Percentiles rank a stretch among this genome's conserved stretches.
Conservation (phyloP, 2,113 vertebrate genomes). For the Ranitomeya variabilis region DNA sequence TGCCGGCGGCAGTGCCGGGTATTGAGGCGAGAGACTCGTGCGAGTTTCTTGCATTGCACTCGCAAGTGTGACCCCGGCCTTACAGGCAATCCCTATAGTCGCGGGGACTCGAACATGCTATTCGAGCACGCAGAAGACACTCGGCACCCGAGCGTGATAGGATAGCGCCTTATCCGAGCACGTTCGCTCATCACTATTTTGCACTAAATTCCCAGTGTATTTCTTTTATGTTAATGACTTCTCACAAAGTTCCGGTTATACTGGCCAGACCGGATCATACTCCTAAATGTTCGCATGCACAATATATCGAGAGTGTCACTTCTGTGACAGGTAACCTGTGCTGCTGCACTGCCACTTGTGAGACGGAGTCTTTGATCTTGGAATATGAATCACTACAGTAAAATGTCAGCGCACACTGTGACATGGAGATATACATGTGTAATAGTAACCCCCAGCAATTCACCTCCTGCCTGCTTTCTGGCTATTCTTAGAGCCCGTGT, state of each 20-base stretch:
- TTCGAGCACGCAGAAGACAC: too few relatives aligned
- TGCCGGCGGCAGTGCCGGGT: too few relatives aligned
- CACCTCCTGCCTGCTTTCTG: background rate
- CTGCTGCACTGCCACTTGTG: background rate
- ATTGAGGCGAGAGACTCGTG: too few relatives aligned
- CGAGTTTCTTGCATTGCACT: too few relatives aligned
- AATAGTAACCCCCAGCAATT: background rate
- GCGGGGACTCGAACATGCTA: too few relatives aligned
- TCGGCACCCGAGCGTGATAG: too few relatives aligned
- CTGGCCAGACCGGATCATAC: background rate
- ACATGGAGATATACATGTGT: background rate
- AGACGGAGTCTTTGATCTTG: background rate
- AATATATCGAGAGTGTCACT: background rate
- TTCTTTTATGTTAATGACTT: background rate
- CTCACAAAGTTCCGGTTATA: background rate
- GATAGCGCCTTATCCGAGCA: too few relatives aligned
- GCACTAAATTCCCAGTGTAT: background rate
- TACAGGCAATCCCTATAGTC: too few relatives aligned
- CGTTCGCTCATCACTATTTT: background rate
- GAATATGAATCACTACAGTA: background rate
- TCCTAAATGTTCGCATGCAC: too few relatives aligned
- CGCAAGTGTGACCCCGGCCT: too few relatives aligned
- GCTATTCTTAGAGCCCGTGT: conserved; percentile 34
- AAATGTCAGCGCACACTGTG: background rate
- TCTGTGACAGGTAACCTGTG: background rate